These are phyloP conservation scores for Aphidoletes aphidimyza DNA, from an alignment of 2,888 invertebrate genomes.

Conservation along the genomic window DNA sequence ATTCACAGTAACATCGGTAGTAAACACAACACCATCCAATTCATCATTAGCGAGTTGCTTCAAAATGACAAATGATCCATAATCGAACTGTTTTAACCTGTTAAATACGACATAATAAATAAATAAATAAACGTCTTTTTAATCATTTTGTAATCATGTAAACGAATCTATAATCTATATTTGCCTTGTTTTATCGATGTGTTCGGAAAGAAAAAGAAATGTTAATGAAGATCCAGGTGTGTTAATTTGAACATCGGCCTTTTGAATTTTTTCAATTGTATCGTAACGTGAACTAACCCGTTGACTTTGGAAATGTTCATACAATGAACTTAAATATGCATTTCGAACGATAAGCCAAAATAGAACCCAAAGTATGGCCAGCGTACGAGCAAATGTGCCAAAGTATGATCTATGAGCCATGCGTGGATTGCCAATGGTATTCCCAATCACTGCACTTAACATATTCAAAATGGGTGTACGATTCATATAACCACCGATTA, in stretches of 20 bases:
- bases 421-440: neutral
- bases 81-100: no score
- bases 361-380: slow-evolving; percentile 29
- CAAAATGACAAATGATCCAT: no score
- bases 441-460: neutral
- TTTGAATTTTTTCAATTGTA: slow-evolving; percentile 9
- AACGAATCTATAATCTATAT: no score
- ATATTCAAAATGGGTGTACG: neutral
- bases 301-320: slow-evolving; percentile 38
- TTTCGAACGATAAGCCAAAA: slow-evolving; percentile 53
- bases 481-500: neutral
- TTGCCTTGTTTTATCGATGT: no score
- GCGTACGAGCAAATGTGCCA: slow-evolving; percentile 54
- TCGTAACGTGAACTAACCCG: neutral
- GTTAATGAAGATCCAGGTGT: neutral
- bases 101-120: no score
- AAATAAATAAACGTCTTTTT: no score
- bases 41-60: no score
- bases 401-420: neutral
- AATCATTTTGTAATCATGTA: no score
- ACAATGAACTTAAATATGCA: slow-evolving; percentile 54
- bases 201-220: no score
- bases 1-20: no score
- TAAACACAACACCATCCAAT: no score
- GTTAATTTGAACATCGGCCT: slow-evolving; percentile 41